phyloP scores from a whole-genome alignment of 1,140 invertebrate species.

The Drepana arcuata region DNA sequence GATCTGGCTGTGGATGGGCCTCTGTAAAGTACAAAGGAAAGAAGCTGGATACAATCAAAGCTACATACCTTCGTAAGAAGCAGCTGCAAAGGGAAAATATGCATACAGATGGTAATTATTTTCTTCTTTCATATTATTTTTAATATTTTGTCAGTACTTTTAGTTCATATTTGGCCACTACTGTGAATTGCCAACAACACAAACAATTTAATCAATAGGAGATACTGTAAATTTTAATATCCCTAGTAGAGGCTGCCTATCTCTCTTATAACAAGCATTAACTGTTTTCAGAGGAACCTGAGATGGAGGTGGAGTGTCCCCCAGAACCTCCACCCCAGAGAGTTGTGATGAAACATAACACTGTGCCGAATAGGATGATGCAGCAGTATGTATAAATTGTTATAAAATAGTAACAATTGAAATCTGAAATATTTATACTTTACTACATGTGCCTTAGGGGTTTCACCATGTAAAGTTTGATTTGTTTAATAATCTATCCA shows the following conservation, averaged over 20 bases:
- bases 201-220: too few relatives aligned
- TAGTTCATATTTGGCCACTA: too few relatives aligned
- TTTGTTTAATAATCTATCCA: too few relatives aligned
- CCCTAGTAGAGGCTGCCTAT: too few relatives aligned
- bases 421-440: too few relatives aligned
- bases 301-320: constrained; percentile 72
- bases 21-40: constrained; percentile 87
- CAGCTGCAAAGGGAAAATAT: constrained; percentile 73
- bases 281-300: constrained; percentile 62
- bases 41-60: constrained; percentile 90
- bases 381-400: constrained; percentile 74
- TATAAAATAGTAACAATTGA: background rate
- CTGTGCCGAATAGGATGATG: constrained; percentile 78
- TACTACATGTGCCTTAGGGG: too few relatives aligned
- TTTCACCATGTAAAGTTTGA: too few relatives aligned
- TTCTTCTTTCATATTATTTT: constrained; percentile 4
- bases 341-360: constrained; percentile 78
- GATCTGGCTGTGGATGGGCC: constrained; percentile 93
- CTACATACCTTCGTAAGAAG: constrained; percentile 84
- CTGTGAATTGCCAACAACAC: too few relatives aligned
- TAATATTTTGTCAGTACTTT: too few relatives aligned
- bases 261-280: too few relatives aligned
- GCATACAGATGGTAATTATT: constrained; percentile 50
- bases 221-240: too few relatives aligned
- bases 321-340: constrained; percentile 73